Conservation (phyloP, 2,797 vertebrate species). For the Melanotaenia boesemani region DNA sequence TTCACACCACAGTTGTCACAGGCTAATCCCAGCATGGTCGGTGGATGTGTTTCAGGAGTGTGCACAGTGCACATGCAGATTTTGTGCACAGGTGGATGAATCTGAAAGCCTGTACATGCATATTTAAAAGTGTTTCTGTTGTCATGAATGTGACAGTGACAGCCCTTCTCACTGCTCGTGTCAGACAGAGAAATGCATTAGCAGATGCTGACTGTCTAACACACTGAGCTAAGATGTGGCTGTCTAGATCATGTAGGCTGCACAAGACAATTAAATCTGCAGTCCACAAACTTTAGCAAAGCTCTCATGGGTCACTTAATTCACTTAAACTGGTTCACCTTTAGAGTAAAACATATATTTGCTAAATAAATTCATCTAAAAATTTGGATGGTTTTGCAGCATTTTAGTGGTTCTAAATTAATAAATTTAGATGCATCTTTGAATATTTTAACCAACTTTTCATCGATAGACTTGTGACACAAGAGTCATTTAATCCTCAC, state of each 20-base stretch:
- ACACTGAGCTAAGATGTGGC: constrained; percentile 23
- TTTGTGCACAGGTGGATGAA: constrained; percentile 28
- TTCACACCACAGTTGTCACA: constrained; percentile 54
- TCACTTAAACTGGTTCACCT: background rate
- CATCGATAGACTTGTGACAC: too few species aligned
- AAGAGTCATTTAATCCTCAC: too few species aligned
- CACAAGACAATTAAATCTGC: constrained; percentile 1
- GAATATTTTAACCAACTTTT: too few species aligned
- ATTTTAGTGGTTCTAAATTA: too few species aligned
- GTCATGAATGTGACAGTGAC: constrained; percentile 53
- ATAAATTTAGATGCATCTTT: too few species aligned
- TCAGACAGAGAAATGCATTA: constrained; percentile 59
- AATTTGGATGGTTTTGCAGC: too few species aligned
- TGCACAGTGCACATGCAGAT: constrained; percentile 15
- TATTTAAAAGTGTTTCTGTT: constrained; percentile 58
- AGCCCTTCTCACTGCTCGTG: constrained; percentile 44
- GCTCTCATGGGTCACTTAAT: background rate
- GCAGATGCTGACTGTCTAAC: constrained; percentile 54
- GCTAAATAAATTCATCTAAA: too few species aligned
- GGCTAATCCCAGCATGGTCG: constrained; percentile 52
- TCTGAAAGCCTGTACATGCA: constrained; percentile 33
- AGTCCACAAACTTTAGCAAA: background rate
- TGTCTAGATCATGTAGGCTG: constrained; percentile 22
- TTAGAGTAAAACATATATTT: too few species aligned
- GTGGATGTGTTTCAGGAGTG: constrained; percentile 47